A percentile compares a stretch with the other conserved stretches of the same genome.
Conservation (phyloP, 2,888 invertebrate genomes). For the Orthosia cruda region DNA sequence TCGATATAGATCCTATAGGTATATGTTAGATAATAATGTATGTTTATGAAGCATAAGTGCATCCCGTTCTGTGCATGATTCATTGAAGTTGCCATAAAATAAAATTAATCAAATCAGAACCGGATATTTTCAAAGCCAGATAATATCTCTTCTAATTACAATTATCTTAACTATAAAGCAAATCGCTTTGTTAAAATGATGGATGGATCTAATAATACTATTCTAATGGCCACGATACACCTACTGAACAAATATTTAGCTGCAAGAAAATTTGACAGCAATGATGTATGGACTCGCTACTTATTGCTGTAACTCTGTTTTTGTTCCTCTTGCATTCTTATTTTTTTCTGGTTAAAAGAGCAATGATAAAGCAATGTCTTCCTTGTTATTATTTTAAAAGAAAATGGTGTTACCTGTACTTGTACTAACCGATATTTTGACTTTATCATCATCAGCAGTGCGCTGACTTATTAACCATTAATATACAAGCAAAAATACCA, state of each 20-base stretch:
- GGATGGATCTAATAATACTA: constrained; percentile 63
- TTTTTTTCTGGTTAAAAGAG: constrained; percentile 15
- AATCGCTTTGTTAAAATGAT: constrained; percentile 64
- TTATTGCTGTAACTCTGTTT: constrained; percentile 50
- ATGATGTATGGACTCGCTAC: constrained; percentile 65
- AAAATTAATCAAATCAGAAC: neutral
- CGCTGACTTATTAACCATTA: neutral
- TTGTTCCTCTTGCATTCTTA: constrained; percentile 29
- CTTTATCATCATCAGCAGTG: neutral
- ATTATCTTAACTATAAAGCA: constrained; percentile 63
- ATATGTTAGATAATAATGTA: too few species aligned
- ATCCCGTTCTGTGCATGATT: too few species aligned
- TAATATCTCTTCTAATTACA: constrained; percentile 42
- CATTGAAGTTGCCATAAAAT: neutral
- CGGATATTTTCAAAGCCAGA: neutral
- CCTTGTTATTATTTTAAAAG: neutral
- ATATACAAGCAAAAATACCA: neutral
- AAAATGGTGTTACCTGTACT: neutral
- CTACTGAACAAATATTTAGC: constrained; percentile 69
- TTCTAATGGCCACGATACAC: constrained; percentile 62
- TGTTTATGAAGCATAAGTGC: too few species aligned
- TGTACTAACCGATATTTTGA: neutral
- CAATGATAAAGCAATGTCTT: neutral
- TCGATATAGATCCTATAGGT: too few species aligned
- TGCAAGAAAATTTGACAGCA: constrained; percentile 68